phyloP scores from a whole-genome alignment of 2,888 invertebrate genomes.

The Trichogramma dendrolimi region DNA sequence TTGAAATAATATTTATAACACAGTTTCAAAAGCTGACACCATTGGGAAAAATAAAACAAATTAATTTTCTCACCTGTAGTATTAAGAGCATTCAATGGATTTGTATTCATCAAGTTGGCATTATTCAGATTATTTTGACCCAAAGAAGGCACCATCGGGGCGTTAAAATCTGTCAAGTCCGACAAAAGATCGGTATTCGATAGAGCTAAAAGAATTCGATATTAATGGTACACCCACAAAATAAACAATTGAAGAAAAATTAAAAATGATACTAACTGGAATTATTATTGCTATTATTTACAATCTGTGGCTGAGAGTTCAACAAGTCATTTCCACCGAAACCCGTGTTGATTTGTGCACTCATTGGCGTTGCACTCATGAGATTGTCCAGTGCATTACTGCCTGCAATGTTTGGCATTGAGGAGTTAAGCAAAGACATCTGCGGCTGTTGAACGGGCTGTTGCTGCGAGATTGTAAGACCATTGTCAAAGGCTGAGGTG shows the following conservation, averaged over 20 bases:
- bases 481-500: constrained; percentile 62
- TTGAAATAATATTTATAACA: too few relatives aligned
- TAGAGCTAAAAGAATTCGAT: constrained; percentile 30
- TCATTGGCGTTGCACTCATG: constrained; percentile 31
- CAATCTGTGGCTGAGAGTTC: constrained; percentile 34
- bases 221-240: too few relatives aligned
- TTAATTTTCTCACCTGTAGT: constrained; percentile 38
- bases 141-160: constrained; percentile 34
- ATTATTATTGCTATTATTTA: constrained; percentile 44
- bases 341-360: constrained; percentile 31
- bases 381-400: constrained; percentile 39
- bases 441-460: constrained; percentile 32
- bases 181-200: constrained; percentile 53
- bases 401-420: constrained; percentile 36
- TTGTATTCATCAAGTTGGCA: constrained; percentile 39
- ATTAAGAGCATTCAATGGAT: constrained; percentile 31
- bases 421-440: constrained; percentile 37
- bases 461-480: constrained; percentile 38
- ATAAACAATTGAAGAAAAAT: constrained; percentile 10
- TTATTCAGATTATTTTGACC: constrained; percentile 40
- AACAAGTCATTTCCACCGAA: constrained; percentile 41
- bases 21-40: too few relatives aligned
- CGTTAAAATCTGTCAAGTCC: constrained; percentile 51
- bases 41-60: too few relatives aligned
- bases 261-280: constrained; percentile 34